Base-by-base conservation (phyloP, 92 coral and sea anemone genomes). In the Pocillopora meandrina region DNA sequence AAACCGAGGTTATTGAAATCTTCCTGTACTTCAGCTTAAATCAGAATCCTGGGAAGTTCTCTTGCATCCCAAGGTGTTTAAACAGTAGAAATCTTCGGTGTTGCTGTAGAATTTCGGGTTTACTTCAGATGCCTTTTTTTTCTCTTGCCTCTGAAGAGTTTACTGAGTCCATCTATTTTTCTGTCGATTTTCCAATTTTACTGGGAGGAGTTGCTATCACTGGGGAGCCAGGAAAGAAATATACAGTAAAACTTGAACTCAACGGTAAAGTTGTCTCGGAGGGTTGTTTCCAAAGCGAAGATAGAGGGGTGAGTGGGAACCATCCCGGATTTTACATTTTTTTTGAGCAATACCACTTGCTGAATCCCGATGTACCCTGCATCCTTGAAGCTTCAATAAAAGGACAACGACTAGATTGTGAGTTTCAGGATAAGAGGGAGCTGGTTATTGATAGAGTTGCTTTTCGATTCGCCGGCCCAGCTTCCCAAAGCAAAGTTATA, bases 151-250 rank as follows among this genome's bases (percentile, higher is more conserved):
- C 52, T 42, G 0, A 42, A 2, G 52, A 42, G 52, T 42, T 42
- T 42, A 42, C 52, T 8, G 85, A 81, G 5, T 2, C 8, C n/a
- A 33, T 57, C 58, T 68, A 47, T n/a, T 81, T 81, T 65, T 26
- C 76, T n/a, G 85, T 81, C 19, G 20, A 59, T n/a, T 0, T 2
- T 8, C 76, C 85, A 8, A 67, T 81, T 23, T 1, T 34, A 12
- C 13, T 81, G 1, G 34, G 42, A 58, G 85, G 76, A 17, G 85
- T 81, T 10, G 31, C 68, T 10, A 6, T 80, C 11, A 57, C 71
- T 36, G 85, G 85, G 52, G 16, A 9, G 19, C 0, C 18, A 20
- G 20, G 56, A 34, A 68, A 69, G 36, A 69, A 57, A 3, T 81
- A 81, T 81, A 31, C 15, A 19, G 70, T 68, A 1, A 58, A 11